Percentiles rank a stretch among this genome's conserved stretches.
phyloP scores from a whole-genome alignment of 2,797 vertebrate species.

The Potorous gilbertii region DNA sequence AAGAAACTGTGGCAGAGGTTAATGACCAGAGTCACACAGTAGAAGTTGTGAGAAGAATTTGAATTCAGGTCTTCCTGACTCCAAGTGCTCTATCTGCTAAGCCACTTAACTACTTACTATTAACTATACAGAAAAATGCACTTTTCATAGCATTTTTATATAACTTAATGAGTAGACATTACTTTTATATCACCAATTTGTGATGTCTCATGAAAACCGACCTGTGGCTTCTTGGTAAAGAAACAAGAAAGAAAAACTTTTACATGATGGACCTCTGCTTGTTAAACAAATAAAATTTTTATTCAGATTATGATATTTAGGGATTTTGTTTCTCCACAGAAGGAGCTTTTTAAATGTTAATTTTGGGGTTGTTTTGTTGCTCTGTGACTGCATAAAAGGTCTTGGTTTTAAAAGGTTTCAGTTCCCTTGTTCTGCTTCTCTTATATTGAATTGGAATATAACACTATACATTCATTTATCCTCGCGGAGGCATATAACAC shows the following conservation, averaged over 20 bases:
- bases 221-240: constrained; percentile 52
- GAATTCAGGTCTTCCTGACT: background rate
- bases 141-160: constrained; percentile 51
- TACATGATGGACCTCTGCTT: constrained; percentile 43
- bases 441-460: constrained; percentile 77
- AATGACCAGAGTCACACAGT: background rate
- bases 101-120: background rate
- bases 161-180: background rate
- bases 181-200: constrained; percentile 41
- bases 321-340: constrained; percentile 46
- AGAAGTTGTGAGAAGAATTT: background rate
- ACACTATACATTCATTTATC: constrained; percentile 78
- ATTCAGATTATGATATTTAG: constrained; percentile 64
- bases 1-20: background rate
- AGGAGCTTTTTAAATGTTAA: constrained; percentile 72
- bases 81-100: background rate
- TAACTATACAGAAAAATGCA: constrained; percentile 1
- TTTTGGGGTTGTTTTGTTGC: constrained; percentile 67
- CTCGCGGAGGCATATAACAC: constrained; percentile 71
- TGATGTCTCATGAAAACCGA: constrained; percentile 40
- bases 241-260: constrained; percentile 47
- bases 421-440: constrained; percentile 70
- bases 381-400: constrained; percentile 66
- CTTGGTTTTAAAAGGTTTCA: constrained; percentile 71
- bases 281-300: constrained; percentile 55